phyloP scores from a whole-genome alignment of 2,888 invertebrate species.

The Ochropacha duplaris region DNA sequence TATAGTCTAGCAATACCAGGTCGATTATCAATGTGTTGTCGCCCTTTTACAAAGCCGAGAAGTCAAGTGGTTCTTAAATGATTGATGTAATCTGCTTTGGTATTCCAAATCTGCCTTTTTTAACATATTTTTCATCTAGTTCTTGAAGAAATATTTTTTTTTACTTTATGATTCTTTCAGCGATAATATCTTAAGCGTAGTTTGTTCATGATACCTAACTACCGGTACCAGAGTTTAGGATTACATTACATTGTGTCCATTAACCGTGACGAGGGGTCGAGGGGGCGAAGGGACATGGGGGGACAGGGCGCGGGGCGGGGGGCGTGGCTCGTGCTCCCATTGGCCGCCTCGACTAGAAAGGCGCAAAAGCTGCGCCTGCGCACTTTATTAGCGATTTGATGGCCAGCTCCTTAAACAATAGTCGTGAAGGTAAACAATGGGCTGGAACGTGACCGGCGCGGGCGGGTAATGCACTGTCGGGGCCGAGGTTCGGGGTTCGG shows the following conservation, averaged over 20 bases:
- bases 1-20: too few species aligned
- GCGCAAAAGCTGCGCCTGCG: conserved; percentile 22
- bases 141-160: too few species aligned
- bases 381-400: conserved; percentile 33
- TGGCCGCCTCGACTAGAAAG: conserved; percentile 33
- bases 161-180: too few species aligned
- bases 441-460: conserved; percentile 53
- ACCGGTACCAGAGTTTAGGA: not conserved
- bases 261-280: too few species aligned
- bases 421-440: conserved; percentile 48
- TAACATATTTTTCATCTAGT: too few species aligned
- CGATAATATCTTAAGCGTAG: not conserved
- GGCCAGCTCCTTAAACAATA: conserved; percentile 41
- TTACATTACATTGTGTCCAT: not conserved
- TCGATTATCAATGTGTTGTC: too few species aligned
- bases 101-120: too few species aligned
- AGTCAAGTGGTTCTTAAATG: too few species aligned
- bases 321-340: conserved; percentile 24
- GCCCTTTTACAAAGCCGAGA: too few species aligned
- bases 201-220: not conserved
- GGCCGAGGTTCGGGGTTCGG: not conserved
- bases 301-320: conserved; percentile 22
- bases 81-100: too few species aligned
- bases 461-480: not conserved
- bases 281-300: not conserved